phyloP scores from a whole-genome alignment of 2,888 invertebrate genomes.

The Ferrisia virgata region DNA sequence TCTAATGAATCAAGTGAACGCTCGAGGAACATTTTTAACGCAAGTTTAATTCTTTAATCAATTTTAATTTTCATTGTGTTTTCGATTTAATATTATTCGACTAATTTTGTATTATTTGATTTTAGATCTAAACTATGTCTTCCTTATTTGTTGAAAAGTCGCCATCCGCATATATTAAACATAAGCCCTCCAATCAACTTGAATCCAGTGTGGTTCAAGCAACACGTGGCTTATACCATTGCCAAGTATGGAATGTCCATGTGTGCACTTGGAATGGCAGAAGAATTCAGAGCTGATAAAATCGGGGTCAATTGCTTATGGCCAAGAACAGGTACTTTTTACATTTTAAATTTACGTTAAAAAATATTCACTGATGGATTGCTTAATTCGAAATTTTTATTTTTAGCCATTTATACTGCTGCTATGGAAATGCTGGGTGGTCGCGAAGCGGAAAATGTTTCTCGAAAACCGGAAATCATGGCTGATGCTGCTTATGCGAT shows the following conservation, averaged over 20 bases:
- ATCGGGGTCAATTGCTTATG: slow-evolving; percentile 94
- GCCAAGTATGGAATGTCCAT: slow-evolving; percentile 99
- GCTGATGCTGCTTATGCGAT: slow-evolving; percentile 86
- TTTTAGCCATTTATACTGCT: slow-evolving; percentile 83
- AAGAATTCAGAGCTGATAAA: slow-evolving; percentile 76
- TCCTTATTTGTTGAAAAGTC: slow-evolving; percentile 79
- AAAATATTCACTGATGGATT: neutral
- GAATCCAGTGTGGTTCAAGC: slow-evolving; percentile 83
- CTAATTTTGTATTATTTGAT: slow-evolving; percentile 47
- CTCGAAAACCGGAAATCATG: slow-evolving; percentile 79
- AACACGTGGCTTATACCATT: slow-evolving; percentile 95
- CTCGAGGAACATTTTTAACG: slow-evolving; percentile 86
- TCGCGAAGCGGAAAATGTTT: slow-evolving; percentile 61
- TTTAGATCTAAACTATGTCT: slow-evolving; percentile 83
- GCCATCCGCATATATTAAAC: slow-evolving; percentile 91
- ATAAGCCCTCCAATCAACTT: slow-evolving; percentile 90
- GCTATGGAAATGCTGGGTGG: slow-evolving; percentile 85
- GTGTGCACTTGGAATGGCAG: slow-evolving; percentile 94
- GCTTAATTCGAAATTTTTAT: neutral
- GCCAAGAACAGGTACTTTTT: slow-evolving; percentile 78
- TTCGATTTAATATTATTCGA: neutral
- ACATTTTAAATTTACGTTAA: neutral
- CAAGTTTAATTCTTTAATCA: neutral
- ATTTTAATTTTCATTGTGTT: neutral
- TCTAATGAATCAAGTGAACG: slow-evolving; percentile 91